Evolutionary conservation across 2,888 invertebrate genomes (phyloP).

Genomic region (Polylopha cassiicola): DNA sequence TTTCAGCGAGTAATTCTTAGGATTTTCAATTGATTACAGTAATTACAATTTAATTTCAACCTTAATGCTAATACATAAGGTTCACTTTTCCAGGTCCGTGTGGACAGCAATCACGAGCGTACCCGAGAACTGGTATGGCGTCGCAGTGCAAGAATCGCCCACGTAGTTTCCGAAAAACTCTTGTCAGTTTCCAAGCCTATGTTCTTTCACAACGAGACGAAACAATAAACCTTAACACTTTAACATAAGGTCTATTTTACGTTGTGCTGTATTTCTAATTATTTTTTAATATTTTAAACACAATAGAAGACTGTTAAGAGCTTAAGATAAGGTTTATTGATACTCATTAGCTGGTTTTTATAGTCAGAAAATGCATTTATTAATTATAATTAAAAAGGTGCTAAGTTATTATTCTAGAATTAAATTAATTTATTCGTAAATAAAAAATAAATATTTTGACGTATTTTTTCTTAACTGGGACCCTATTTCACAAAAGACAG

Average conservation of each 20-base stretch:
- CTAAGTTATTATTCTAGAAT: constrained; percentile 35
- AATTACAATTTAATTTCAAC: too few species aligned
- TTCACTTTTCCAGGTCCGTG: constrained; percentile 80
- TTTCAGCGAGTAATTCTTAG: too few species aligned
- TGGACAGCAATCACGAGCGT: constrained; percentile 91
- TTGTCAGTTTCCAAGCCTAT: constrained; percentile 71
- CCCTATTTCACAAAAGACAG: too few species aligned
- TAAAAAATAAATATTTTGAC: constrained; percentile 1
- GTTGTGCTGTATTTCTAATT: background rate
- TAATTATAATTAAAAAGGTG: constrained; percentile 52
- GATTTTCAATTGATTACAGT: too few species aligned
- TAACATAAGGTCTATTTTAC: background rate
- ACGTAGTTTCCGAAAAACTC: constrained; percentile 88
- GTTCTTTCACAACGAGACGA: constrained; percentile 50
- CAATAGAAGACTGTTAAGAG: constrained; percentile 19
- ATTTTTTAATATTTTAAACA: constrained; percentile 3
- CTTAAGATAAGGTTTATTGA: constrained; percentile 36
- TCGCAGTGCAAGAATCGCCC: constrained; percentile 88
- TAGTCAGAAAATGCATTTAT: constrained; percentile 72
- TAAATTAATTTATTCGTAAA: constrained; percentile 5
- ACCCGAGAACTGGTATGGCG: constrained; percentile 91
- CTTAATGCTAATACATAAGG: constrained; percentile 7
- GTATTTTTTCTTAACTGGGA: too few species aligned
- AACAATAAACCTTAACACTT: constrained; percentile 30
- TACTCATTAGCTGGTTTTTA: constrained; percentile 55